Conservation (phyloP, 92 coral and sea anemone species). For the Heteractis magnifica region DNA sequence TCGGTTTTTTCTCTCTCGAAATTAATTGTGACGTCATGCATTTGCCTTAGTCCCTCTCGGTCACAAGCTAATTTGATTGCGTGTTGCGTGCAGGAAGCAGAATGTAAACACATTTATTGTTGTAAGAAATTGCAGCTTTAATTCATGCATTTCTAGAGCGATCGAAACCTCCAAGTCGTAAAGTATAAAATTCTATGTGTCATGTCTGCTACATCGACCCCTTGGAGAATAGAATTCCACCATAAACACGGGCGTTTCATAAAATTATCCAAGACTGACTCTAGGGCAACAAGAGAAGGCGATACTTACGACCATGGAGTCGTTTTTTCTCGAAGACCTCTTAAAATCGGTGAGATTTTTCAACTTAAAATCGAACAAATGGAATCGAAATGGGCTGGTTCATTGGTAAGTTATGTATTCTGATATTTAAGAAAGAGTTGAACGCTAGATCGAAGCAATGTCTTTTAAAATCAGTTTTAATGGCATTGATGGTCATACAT, state of each 20-base stretch:
- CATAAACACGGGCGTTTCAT: slow-evolving; percentile 85
- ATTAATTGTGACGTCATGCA: slow-evolving; percentile 38
- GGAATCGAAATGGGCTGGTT: slow-evolving; percentile 98
- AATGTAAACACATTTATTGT: slow-evolving; percentile 30
- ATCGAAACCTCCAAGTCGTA: background rate
- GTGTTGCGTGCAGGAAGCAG: slow-evolving; percentile 4
- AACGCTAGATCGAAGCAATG: background rate
- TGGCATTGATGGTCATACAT: no score
- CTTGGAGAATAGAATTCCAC: slow-evolving; percentile 76
- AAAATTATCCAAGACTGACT: slow-evolving; percentile 57
- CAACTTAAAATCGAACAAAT: slow-evolving; percentile 87
- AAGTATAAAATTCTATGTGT: background rate
- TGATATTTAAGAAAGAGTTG: background rate
- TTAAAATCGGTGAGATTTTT: slow-evolving; percentile 84
- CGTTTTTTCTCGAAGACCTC: slow-evolving; percentile 74
- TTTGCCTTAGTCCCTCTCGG: slow-evolving; percentile 20
- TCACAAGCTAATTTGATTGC: background rate
- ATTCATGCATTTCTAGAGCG: slow-evolving; percentile 1
- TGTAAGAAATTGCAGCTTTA: background rate
- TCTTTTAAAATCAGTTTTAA: no score
- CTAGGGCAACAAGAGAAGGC: slow-evolving; percentile 82
- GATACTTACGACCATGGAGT: slow-evolving; percentile 97
- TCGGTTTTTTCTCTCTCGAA: background rate
- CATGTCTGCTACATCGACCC: slow-evolving; percentile 56
- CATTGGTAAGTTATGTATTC: slow-evolving; percentile 70